Base-by-base conservation (phyloP, 2,797 vertebrate species). In the Fistularia commersonii region DNA sequence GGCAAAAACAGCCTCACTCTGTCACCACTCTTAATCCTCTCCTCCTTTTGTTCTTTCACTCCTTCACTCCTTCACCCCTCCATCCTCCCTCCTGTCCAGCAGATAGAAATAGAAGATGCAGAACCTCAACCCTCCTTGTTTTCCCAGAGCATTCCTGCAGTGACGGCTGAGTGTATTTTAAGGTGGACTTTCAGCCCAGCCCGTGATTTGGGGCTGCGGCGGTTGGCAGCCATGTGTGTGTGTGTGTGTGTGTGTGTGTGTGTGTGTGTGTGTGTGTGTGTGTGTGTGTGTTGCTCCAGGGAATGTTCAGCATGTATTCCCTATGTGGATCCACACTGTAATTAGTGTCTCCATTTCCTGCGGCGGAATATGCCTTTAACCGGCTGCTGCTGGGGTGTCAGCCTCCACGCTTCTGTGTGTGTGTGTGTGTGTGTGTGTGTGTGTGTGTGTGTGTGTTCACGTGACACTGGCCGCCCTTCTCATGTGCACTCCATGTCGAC, bases 151-250 rank as follows among this genome's bases (percentile, higher is more conserved):
- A 88, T 88, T 87, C 83, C 73, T 81, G 66, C 52, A 79, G 60
- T 36, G 48, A 71, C 53, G 63, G 61, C 69, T 56, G 47, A 48
- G 76, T 74, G 77, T 87, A 85, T 87, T 88, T 88, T 88, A 85
- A 85, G 86, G 80, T 83, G 79, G 70, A 77, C 61, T 5, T 80
- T 82, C 73, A 80, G 55, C 45, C 67, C 62, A 88, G 79, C 71
- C 66, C 82, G 84, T 88, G 84, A 87, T 87, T 88, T 85, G 79
- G 68, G 86, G 83, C 69, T 41, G 33, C 65, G 79, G 83, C 76
- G 86, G 86, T 81, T 41, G 44, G 57, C 61, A 57, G 63, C 41
- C 40, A 44, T 35, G 75, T 76, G 72, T 73, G 73, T n/a, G n/a
- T n/a, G n/a, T 74, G 53, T 51, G 61, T 44, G 51, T 45, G 59